Evolutionary conservation across 2,797 vertebrate genomes (phyloP).

Genomic region (Anabas testudineus): DNA sequence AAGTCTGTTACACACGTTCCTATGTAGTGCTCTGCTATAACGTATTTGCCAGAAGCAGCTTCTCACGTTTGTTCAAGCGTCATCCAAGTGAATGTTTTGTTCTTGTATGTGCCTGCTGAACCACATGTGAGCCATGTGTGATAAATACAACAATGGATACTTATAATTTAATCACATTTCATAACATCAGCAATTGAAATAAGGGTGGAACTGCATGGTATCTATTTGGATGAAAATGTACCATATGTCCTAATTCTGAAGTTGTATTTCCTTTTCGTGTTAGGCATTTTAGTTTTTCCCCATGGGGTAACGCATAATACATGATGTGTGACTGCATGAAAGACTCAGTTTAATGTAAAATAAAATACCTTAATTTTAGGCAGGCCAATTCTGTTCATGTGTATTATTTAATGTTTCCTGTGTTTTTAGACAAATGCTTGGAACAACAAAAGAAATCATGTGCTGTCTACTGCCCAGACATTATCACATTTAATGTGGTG

Average conservation of each 20-base stretch:
- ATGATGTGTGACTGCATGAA: constrained; percentile 8
- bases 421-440: constrained; percentile 1
- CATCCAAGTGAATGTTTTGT: not conserved
- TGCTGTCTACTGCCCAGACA: constrained; percentile 11
- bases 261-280: constrained; percentile 9
- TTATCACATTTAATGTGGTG: constrained; percentile 29
- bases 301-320: constrained; percentile 13
- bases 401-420: constrained; percentile 1
- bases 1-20: not conserved
- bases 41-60: constrained; percentile 6
- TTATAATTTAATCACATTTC: not conserved
- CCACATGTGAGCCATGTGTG: not conserved
- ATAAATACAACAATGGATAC: not conserved
- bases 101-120: not conserved
- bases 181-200: constrained; percentile 14
- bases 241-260: not conserved
- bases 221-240: not conserved
- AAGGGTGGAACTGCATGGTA: not conserved
- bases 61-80: not conserved
- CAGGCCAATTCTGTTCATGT: not conserved
- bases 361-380: not conserved
- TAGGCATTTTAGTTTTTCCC: not conserved
- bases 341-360: not conserved
- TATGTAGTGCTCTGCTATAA: not conserved
- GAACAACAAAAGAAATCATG: constrained; percentile 20